phyloP scores from a whole-genome alignment of 1,140 invertebrate species.

The Conopomorpha cramerella region DNA sequence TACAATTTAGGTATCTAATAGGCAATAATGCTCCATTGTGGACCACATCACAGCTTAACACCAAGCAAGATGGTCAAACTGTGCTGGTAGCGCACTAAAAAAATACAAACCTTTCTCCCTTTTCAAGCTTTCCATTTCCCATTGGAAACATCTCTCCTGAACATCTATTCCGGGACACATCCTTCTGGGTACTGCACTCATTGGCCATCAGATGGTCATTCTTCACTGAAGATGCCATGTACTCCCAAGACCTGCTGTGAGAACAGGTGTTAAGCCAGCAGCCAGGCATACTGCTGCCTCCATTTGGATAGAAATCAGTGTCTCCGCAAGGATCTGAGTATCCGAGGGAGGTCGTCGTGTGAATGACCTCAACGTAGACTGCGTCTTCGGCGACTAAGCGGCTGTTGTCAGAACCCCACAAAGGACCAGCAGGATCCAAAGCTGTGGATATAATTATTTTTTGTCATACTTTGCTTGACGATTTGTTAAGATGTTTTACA shows the following conservation, averaged over 20 bases:
- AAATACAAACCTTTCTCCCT: constrained; percentile 6
- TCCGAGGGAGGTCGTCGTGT: constrained; percentile 57
- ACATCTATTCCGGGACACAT: constrained; percentile 9
- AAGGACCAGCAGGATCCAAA: constrained; percentile 49
- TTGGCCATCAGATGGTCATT: constrained; percentile 13
- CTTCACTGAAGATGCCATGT: constrained; percentile 50
- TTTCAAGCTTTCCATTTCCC: constrained; percentile 16
- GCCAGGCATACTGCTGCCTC: constrained; percentile 6
- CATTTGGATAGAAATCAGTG: constrained; percentile 49
- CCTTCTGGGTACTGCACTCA: constrained; percentile 6
- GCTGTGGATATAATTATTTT: too few species aligned
- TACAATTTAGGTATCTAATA: too few species aligned
- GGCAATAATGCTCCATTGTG: too few species aligned
- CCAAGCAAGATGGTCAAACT: too few species aligned
- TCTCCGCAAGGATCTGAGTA: constrained; percentile 36
- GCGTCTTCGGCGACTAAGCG: constrained; percentile 59
- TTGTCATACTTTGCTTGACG: too few species aligned
- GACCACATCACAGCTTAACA: too few species aligned
- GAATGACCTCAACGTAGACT: constrained; percentile 63
- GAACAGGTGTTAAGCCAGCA: constrained; percentile 18
- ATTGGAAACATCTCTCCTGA: constrained; percentile 7
- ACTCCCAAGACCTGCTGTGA: constrained; percentile 51
- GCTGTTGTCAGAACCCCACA: constrained; percentile 15
- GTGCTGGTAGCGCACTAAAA: not conserved
- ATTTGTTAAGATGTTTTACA: too few species aligned